Evolutionary conservation across 2,888 invertebrate genomes (phyloP), one percentile per base, ranked within the genome.

Genomic region (Sycophila texana): DNA sequence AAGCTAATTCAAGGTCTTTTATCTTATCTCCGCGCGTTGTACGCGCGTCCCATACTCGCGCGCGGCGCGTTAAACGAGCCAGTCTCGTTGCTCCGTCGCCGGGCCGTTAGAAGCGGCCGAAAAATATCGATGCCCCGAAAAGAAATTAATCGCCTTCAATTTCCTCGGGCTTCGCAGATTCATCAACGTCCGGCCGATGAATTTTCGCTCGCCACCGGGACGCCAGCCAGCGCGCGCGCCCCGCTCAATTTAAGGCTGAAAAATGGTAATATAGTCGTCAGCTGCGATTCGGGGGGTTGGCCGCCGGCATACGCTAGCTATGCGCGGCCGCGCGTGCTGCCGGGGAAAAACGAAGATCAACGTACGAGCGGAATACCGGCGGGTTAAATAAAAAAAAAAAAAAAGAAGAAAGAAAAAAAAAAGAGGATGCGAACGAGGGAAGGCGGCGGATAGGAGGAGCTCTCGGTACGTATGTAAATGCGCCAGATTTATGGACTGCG

Each of bases 251-350:
- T 66, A 53, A 72, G 67, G 66, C 60, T 73, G 72, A 77, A 73
- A 77, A 77, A 77, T 77, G 77, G 77, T 77, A 77, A 77, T 77
- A 73, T 67, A 72, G 66, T 77, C 77, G 72, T 77, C 77, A 77
- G 72, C 66, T 60, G 60, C 58, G 58, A 77, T 77, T 66, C 67
- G 26, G 39, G 72, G 39, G 72, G 65, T 22, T 13, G 49, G 22
- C 39, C 39, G 39, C 10, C 39, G 39, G 39, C n/a, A 73, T 60
- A 63, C 51, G 61, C 10, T 7, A n/a, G 26, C 13, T 63, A 30
- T 61, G 39, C 20, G 16, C 30, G 71, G 12, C 39, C 16, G 57
- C 12, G 57, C n/a, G 57, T 12, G 57, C n/a, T 18, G 18, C 20
- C 16, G 5, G 20, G 0, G 57, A 20, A 12, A 20, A 60, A 26